Base-by-base conservation (phyloP, 2,888 invertebrate species). In the Lathronympha strigana region DNA sequence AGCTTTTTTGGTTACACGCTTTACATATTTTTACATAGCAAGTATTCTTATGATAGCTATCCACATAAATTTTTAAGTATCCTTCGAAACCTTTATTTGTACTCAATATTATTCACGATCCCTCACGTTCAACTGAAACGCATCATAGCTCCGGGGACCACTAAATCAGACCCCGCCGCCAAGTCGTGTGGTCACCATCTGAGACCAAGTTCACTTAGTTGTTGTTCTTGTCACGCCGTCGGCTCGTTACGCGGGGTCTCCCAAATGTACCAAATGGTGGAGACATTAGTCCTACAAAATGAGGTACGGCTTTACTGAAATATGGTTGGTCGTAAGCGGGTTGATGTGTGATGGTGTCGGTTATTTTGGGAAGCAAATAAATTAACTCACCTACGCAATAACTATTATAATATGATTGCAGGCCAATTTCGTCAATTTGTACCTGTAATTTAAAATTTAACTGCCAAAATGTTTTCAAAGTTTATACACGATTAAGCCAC, bases 201-300 rank as follows among this genome's bases (percentile, higher is more conserved):
- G 66, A 66, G 66, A 54, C 61, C 38, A 66, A 66, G 53, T 64
- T 64, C 61, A 54, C 58, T 66, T 66, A 54, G 53, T 66, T 66
- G 63, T 64, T 64, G 66, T 66, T 66, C 66, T 61, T 61, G 66
- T 66, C 66, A 66, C 66, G 66, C 28, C 47, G 58, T 4, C 60
- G 28, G 51, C 53, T 64, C 60, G 64, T 63, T 63, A 63, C 63
- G 58, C 13, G 57, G 64, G 60, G 60, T 60, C 47, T 60, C 45
- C 51, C 33, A 50, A 60, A 60, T 31, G 61, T 40, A 54, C 60
- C 61, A 47, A 66, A 66, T 66, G 66, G 64, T 60, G 58, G 64
- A 58, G 64, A 64, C 64, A 64, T 64, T 64, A 64, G 64, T 60
- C 49, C 40, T 40, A 43, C 43, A 25, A 28, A 53, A 60, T 64